Percentiles rank a stretch among this genome's conserved stretches.
phyloP scores from a whole-genome alignment of 2,113 vertebrate genomes.

The Onychostoma macrolepis region DNA sequence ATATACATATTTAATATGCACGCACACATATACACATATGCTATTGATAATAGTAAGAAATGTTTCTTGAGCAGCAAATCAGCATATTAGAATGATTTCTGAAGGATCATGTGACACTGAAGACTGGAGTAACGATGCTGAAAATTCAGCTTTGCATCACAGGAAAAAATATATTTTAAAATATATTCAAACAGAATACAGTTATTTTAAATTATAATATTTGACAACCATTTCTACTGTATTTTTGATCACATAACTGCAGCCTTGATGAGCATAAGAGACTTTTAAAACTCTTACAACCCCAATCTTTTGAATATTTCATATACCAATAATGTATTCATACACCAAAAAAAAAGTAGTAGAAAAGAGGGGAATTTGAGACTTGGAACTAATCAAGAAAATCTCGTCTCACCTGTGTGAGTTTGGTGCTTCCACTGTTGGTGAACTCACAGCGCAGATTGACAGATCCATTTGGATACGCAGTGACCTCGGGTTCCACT shows the following conservation, averaged over 20 bases:
- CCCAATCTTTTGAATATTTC: neutral
- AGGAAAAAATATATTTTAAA: too few relatives aligned
- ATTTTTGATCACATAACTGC: neutral
- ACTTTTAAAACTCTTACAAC: neutral
- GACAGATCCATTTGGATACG: conserved; percentile 68
- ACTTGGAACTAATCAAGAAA: neutral
- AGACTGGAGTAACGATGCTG: neutral
- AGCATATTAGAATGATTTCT: neutral
- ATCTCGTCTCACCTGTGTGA: conserved; percentile 70
- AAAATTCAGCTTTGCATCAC: neutral
- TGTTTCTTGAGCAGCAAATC: neutral
- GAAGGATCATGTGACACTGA: neutral
- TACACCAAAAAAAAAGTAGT: too few relatives aligned
- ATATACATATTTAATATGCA: too few relatives aligned
- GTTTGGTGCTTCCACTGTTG: conserved; percentile 67
- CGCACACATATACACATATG: too few relatives aligned
- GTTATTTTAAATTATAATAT: neutral
- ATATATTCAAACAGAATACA: neutral
- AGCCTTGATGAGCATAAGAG: neutral
- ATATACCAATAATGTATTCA: neutral
- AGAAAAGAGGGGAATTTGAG: neutral
- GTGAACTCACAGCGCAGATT: conserved; percentile 72
- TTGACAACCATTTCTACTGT: neutral
- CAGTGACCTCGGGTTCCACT: conserved; percentile 71
- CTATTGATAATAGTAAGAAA: neutral